phyloP scores from a whole-genome alignment of 2,888 invertebrate genomes.

The Steinernema scapterisci region DNA sequence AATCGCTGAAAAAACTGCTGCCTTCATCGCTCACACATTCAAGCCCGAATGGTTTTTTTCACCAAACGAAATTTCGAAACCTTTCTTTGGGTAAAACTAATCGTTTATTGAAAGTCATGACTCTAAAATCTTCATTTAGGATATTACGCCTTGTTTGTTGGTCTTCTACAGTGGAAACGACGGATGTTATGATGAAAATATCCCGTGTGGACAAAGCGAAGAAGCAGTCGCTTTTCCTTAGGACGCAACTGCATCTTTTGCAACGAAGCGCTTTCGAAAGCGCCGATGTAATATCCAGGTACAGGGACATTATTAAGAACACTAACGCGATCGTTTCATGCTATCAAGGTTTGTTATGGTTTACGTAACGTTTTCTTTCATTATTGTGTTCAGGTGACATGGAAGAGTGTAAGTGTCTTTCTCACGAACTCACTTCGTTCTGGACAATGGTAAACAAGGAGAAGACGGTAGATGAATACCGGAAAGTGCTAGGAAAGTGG shows the following conservation, averaged over 20 bases:
- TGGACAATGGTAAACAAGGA: slow-evolving; percentile 55
- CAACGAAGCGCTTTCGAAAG: slow-evolving; percentile 38
- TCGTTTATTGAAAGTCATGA: neutral
- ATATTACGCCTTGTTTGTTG: slow-evolving; percentile 60
- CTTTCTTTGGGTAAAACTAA: slow-evolving; percentile 37
- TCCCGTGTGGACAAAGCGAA: slow-evolving; percentile 33
- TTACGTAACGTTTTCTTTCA: neutral
- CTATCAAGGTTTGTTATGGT: neutral
- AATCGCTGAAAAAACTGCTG: slow-evolving; percentile 42
- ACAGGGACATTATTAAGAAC: slow-evolving; percentile 1
- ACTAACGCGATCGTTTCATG: neutral
- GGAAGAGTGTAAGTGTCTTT: slow-evolving; percentile 47
- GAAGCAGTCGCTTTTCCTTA: slow-evolving; percentile 54
- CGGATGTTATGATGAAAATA: slow-evolving; percentile 14
- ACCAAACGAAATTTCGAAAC: slow-evolving; percentile 35
- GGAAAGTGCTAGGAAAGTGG: slow-evolving; percentile 44
- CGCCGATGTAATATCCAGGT: slow-evolving; percentile 28
- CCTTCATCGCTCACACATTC: slow-evolving; percentile 40
- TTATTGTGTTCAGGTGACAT: slow-evolving; percentile 44
- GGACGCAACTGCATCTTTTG: slow-evolving; percentile 51
- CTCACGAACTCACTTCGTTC: slow-evolving; percentile 55
- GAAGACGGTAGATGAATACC: slow-evolving; percentile 31
- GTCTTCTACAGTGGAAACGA: slow-evolving; percentile 44
- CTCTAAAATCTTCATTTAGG: slow-evolving; percentile 35
- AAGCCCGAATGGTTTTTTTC: slow-evolving; percentile 35